Conservation (phyloP, 2,888 invertebrate species). For the Protonemura montana region DNA sequence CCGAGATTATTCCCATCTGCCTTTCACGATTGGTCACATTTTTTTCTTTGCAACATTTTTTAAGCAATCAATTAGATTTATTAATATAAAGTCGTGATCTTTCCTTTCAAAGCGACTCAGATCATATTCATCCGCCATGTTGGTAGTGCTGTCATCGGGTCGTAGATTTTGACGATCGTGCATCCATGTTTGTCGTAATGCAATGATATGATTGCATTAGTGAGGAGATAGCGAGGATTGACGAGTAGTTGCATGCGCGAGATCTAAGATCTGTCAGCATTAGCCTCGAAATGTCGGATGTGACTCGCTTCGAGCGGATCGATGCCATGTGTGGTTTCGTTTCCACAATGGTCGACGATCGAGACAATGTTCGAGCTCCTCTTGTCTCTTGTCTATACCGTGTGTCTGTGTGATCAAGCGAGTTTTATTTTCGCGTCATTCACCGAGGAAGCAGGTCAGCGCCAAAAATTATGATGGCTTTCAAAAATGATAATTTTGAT, state of each 20-base stretch:
- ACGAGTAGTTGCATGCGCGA: not conserved
- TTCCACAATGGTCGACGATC: not conserved
- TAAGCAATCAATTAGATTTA: not conserved
- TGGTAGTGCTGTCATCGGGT: not conserved
- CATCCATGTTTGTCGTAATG: not conserved
- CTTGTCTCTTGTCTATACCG: not conserved
- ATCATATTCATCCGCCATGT: not conserved
- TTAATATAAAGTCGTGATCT: not conserved
- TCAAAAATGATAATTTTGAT: conserved; percentile 24
- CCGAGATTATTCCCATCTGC: not conserved
- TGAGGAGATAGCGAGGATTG: not conserved
- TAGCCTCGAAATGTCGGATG: not conserved
- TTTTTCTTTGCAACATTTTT: not conserved
- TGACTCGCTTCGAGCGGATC: not conserved
- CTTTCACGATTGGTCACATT: not conserved
- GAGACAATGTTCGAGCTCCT: not conserved
- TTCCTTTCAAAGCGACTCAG: not conserved
- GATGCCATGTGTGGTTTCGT: not conserved
- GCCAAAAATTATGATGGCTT: conserved; percentile 15
- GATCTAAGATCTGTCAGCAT: not conserved
- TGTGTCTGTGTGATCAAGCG: not conserved
- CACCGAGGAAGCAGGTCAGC: conserved; percentile 1
- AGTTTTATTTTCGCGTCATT: not conserved
- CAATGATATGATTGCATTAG: not conserved
- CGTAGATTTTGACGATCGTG: not conserved